These are phyloP conservation scores for Syrphus vitripennis DNA, from an alignment of 2,888 invertebrate genomes.

Conservation along the genomic window DNA sequence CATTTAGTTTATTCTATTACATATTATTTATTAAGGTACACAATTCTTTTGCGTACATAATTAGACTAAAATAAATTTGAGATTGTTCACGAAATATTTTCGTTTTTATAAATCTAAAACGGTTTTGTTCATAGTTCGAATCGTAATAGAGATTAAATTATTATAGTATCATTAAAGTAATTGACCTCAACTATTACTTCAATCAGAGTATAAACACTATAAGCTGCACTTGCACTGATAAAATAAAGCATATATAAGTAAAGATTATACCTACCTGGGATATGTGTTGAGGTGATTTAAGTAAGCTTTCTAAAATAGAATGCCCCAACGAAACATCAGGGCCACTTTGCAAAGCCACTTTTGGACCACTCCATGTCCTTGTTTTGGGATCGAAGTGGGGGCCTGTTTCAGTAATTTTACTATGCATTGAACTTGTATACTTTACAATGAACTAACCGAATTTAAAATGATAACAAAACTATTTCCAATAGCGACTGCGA, in stretches of 20 bases:
- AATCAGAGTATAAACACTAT: background rate
- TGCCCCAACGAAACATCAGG: conserved; percentile 21
- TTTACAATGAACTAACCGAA: background rate
- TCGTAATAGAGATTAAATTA: background rate
- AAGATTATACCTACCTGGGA: conserved; percentile 18
- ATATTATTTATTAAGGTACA: too few relatives aligned
- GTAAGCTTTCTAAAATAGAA: conserved; percentile 10
- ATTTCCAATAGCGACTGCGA: background rate
- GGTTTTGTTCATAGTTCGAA: too few relatives aligned
- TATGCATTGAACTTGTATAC: background rate
- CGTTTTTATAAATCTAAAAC: too few relatives aligned
- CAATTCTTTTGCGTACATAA: too few relatives aligned
- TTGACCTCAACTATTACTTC: background rate
- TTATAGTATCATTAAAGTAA: background rate
- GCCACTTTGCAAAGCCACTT: background rate
- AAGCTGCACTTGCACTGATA: background rate
- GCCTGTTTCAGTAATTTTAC: background rate
- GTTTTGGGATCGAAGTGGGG: conserved; percentile 9
- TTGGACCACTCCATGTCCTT: conserved; percentile 33
- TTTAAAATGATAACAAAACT: background rate
- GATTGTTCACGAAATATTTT: too few relatives aligned
- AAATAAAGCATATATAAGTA: background rate
- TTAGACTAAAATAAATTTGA: too few relatives aligned
- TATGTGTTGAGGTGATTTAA: conserved; percentile 22
- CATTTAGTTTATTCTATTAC: too few relatives aligned